A percentile compares a stretch with the other conserved stretches of the same genome.
These are phyloP conservation scores for Zophobas morio DNA, from an alignment of 1,140 invertebrate species.

Conservation along the genomic window DNA sequence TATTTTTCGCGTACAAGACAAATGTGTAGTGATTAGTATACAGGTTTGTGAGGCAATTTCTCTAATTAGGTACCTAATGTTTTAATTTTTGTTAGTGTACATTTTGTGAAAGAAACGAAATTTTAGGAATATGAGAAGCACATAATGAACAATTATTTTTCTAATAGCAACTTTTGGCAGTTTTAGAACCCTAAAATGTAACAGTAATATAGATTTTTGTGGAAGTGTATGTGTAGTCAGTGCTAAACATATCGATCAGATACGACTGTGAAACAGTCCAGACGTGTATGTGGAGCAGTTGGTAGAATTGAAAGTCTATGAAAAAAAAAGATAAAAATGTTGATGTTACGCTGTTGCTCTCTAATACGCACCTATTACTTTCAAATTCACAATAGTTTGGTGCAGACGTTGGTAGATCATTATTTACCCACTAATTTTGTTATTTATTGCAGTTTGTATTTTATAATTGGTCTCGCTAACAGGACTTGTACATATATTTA, in stretches of 20 bases:
- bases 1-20: slow-evolving; percentile 22
- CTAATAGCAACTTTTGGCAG: not conserved
- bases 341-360: slow-evolving; percentile 56
- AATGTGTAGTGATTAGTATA: slow-evolving; percentile 32
- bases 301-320: slow-evolving; percentile 49
- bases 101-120: slow-evolving; percentile 7
- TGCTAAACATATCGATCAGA: slow-evolving; percentile 55
- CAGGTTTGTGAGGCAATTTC: slow-evolving; percentile 22
- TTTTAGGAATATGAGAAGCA: slow-evolving; percentile 20
- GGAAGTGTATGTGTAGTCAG: slow-evolving; percentile 50
- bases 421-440: slow-evolving; percentile 58
- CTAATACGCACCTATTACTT: slow-evolving; percentile 34
- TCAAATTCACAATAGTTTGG: slow-evolving; percentile 2
- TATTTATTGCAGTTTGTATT: slow-evolving; percentile 62
- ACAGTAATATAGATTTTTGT: slow-evolving; percentile 45
- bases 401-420: slow-evolving; percentile 55
- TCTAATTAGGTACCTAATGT: slow-evolving; percentile 13
- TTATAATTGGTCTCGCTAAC: slow-evolving; percentile 65
- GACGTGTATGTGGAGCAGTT: slow-evolving; percentile 48
- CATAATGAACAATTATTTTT: slow-evolving; percentile 37
- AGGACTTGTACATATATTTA: slow-evolving; percentile 66
- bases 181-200: slow-evolving; percentile 1
- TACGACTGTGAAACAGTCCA: slow-evolving; percentile 54
- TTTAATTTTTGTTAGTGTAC: slow-evolving; percentile 8
- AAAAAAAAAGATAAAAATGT: slow-evolving; percentile 34